Evolutionary conservation across 1,140 invertebrate species (phyloP), one percentile per base, ranked within the genome.

Genomic region (Eueides isabella): DNA sequence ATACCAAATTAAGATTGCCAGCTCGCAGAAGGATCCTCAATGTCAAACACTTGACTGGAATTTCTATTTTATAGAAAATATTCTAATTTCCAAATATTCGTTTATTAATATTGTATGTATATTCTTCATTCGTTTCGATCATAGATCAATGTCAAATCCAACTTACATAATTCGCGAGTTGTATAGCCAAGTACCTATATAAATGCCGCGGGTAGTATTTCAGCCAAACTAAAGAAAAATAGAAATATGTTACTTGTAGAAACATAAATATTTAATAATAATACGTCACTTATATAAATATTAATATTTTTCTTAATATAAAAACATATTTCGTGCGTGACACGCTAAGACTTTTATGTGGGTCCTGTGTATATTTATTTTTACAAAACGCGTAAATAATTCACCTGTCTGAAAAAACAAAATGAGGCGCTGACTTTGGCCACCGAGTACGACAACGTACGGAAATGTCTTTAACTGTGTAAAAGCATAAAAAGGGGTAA

Each of bases 61-160:
- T 69, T 61, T 31, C 12, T 48, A 61, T 68, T 68, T 68, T 68
- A 61, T 68, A 23, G 29, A 6, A 55, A 61, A 48, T 26, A 68
- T 38, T 31, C 31, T 7, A 9, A 31, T 31, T n/a, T n/a, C n/a
- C 7, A 6, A 4, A 33, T 33, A 33, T 33, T 33, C 31, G 66
- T 26, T 5, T 30, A 30, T 61, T 61, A 61, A 33, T 69, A 61
- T 41, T 69, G 7, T 33, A 61, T n/a, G n/a, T n/a, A n/a, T n/a
- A n/a, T n/a, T n/a, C n/a, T n/a, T n/a, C n/a, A n/a, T n/a, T n/a
- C n/a, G n/a, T n/a, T n/a, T n/a, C n/a, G n/a, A 69, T 69, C 67
- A 28, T 69, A 61, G n/a, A 69, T 61, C 48, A 61, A 69, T 28
- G 67, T 69, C 67, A 69, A 55, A 61, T 5, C 55, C 26, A 61